Evolutionary conservation across 2,888 invertebrate species (phyloP).

Genomic region (Netelia virgata): DNA sequence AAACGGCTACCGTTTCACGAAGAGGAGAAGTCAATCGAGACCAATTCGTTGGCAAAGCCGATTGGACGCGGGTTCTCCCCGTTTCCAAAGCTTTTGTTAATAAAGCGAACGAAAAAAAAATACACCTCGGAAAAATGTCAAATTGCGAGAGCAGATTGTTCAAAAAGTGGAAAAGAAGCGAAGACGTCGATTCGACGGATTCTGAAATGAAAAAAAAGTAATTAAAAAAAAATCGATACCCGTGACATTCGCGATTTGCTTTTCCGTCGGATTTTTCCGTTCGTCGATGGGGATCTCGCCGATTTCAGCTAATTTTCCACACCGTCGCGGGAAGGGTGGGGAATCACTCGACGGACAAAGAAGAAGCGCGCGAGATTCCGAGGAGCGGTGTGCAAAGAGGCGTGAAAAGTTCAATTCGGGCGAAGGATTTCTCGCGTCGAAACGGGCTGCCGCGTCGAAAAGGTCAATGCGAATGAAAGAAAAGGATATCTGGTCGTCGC

Average conservation of each 20-base stretch:
- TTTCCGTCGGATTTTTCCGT: slow-evolving; percentile 24
- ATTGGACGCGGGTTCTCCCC: slow-evolving; percentile 28
- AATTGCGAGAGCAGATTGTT: slow-evolving; percentile 35
- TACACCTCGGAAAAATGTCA: slow-evolving; percentile 1
- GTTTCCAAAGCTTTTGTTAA: slow-evolving; percentile 50
- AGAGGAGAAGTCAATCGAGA: slow-evolving; percentile 55
- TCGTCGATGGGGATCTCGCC: slow-evolving; percentile 12
- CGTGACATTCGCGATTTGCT: neutral
- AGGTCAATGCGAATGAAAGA: slow-evolving; percentile 25
- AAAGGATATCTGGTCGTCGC: slow-evolving; percentile 55
- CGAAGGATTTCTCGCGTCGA: slow-evolving; percentile 39
- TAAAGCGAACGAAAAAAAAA: slow-evolving; percentile 20
- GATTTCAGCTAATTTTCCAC: slow-evolving; percentile 57
- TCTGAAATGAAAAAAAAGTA: neutral
- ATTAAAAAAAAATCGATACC: slow-evolving; percentile 16
- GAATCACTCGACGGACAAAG: neutral
- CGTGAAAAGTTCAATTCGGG: slow-evolving; percentile 61
- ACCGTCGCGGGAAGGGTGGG: neutral
- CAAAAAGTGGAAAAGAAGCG: slow-evolving; percentile 27
- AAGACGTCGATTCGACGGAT: neutral
- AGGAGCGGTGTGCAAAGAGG: slow-evolving; percentile 49
- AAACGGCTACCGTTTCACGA: slow-evolving; percentile 21
- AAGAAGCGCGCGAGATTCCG: slow-evolving; percentile 13
- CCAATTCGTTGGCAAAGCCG: slow-evolving; percentile 57
- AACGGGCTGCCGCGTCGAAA: neutral